Conservation (phyloP, 2,888 invertebrate genomes). For the Tillus elongatus region DNA sequence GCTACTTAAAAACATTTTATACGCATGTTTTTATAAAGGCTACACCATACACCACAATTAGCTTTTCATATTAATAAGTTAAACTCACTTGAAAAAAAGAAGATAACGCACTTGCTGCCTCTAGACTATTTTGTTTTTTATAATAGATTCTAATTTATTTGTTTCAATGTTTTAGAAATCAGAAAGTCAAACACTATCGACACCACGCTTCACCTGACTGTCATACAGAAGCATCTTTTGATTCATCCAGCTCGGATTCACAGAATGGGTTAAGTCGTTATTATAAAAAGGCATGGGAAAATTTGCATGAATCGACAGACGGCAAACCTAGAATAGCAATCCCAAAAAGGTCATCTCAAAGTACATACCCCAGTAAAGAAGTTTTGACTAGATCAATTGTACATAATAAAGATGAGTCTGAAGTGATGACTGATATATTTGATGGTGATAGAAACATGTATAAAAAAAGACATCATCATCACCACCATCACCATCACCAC, state of each 20-base stretch:
- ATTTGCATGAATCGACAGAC: slow-evolving; percentile 73
- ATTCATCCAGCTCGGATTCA: slow-evolving; percentile 79
- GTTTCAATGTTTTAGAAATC: slow-evolving; percentile 50
- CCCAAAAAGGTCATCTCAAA: slow-evolving; percentile 41
- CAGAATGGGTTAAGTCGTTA: slow-evolving; percentile 73
- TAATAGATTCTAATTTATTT: no score
- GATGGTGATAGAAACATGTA: slow-evolving; percentile 44
- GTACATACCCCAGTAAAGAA: slow-evolving; percentile 58
- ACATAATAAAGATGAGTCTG: slow-evolving; percentile 64
- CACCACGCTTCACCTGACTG: slow-evolving; percentile 85
- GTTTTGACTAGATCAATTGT: no score
- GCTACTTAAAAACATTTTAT: no score
- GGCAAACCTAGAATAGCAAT: slow-evolving; percentile 43
- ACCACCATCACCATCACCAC: slow-evolving; percentile 69
- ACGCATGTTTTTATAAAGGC: no score
- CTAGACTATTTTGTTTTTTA: no score
- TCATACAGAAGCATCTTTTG: slow-evolving; percentile 83
- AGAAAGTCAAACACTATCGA: slow-evolving; percentile 77
- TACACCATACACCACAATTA: no score
- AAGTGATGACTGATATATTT: slow-evolving; percentile 57
- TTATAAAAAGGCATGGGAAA: slow-evolving; percentile 90
- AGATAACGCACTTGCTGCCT: no score
- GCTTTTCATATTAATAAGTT: no score
- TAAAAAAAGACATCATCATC: slow-evolving; percentile 60
- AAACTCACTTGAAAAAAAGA: no score